Evolutionary conservation across 2,797 vertebrate species (phyloP), one percentile per base, ranked within the genome.

Genomic region (Chromis chromis): DNA sequence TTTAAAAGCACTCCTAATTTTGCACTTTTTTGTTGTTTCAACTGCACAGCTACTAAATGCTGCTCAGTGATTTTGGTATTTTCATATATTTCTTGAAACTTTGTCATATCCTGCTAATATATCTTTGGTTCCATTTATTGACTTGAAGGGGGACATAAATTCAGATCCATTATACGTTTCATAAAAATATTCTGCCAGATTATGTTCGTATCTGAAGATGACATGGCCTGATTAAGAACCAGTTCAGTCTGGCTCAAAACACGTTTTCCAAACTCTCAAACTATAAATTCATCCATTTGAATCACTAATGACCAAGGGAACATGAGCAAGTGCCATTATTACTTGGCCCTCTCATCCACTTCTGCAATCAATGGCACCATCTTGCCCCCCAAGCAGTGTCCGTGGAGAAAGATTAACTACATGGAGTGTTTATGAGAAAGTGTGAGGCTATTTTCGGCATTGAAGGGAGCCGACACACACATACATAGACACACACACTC

Each of bases 361-460:
- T 85, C 63, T 79, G 81, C 78, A 91, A 92, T 93, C 91, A 89
- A 55, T 65, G 60, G 70, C 70, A 74, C 65, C 74, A 65, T 76
- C 67, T 60, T 70, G 25, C 24, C 65, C 9, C 40, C 53, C 1
- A 4, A 78, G 68, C 73, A 48, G 40, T 0, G 39, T 66, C 61
- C 31, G 33, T 28, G 61, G 75, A 84, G 65, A 79, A 70, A 74
- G 67, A 87, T 78, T 78, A 84, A 82, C 73, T 65, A 78, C 63
- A 71, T 86, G 59, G 70, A 87, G 88, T 85, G 87, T 86, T 88
- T 88, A 88, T 89, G 79, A 80, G 74, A 83, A 84, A 79, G 74
- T 59, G 61, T 65, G 46, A 63, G 62, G 82, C 74, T 91, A 93
- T 94, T 90, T 92, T 76, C 25, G 70, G 90, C 44, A 36, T 63